Conservation (phyloP, 2,888 invertebrate genomes). For the Mycalesis mineus region DNA sequence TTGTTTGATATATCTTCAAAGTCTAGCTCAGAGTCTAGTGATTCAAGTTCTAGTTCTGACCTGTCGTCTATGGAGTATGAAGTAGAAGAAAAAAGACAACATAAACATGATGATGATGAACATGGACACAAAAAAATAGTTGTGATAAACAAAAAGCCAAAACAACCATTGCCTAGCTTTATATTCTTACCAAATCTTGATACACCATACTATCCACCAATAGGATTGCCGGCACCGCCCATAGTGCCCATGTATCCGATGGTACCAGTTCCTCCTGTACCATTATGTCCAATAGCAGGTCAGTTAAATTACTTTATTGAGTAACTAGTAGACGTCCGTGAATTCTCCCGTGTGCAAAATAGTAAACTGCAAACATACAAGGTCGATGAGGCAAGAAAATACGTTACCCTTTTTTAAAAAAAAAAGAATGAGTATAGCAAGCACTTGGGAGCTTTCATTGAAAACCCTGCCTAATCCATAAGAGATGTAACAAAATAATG, state of each 20-base stretch:
- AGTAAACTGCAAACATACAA: too few species aligned
- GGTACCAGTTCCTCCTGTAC: conserved; percentile 61
- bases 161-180: conserved; percentile 61
- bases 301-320: conserved; percentile 4
- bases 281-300: conserved; percentile 40
- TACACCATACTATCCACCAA: conserved; percentile 62
- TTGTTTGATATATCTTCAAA: conserved; percentile 50
- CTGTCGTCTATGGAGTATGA: conserved; percentile 28
- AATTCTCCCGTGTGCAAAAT: too few species aligned
- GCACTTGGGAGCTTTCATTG: too few species aligned
- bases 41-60: conserved; percentile 33
- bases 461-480: too few species aligned
- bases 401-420: too few species aligned
- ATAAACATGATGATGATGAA: conserved; percentile 34
- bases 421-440: too few species aligned
- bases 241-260: conserved; percentile 63
- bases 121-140: conserved; percentile 63
- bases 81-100: conserved; percentile 5
- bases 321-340: too few species aligned
- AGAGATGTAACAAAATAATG: too few species aligned
- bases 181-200: conserved; percentile 64
- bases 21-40: conserved; percentile 34
- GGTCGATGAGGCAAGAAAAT: too few species aligned
- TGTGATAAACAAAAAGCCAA: conserved; percentile 57
- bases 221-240: conserved; percentile 59